Conservation (phyloP, 2,113 vertebrate species). For the Podilymbus podiceps region DNA sequence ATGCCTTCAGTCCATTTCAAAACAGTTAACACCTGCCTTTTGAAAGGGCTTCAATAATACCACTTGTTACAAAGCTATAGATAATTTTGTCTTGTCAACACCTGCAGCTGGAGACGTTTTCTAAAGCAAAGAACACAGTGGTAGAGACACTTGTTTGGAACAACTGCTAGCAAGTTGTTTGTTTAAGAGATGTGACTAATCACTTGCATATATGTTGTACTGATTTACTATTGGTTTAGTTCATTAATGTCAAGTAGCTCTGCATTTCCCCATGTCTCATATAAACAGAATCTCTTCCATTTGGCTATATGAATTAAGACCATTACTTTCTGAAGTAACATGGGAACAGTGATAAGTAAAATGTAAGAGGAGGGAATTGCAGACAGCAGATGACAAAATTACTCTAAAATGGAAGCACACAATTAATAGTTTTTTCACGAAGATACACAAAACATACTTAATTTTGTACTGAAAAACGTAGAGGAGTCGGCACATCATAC, state of each 20-base stretch:
- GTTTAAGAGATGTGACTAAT: neutral
- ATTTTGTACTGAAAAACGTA: neutral
- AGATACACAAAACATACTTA: neutral
- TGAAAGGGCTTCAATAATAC: neutral
- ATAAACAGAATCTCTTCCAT: neutral
- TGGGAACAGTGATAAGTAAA: neutral
- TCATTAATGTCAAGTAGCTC: conserved; percentile 8
- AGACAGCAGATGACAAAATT: neutral
- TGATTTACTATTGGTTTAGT: neutral
- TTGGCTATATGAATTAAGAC: conserved; percentile 9
- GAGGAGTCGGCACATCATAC: neutral
- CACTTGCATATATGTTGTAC: neutral
- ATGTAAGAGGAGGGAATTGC: neutral
- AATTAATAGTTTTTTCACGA: neutral
- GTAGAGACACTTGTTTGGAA: neutral
- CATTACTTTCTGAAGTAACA: neutral
- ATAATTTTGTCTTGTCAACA: neutral
- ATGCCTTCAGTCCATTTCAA: neutral
- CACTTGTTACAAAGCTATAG: neutral
- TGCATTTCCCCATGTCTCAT: neutral
- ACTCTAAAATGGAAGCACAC: neutral
- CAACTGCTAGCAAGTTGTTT: neutral
- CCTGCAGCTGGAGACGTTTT: neutral
- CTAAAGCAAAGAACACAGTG: neutral
- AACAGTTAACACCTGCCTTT: neutral